phyloP scores from a whole-genome alignment of 2,888 invertebrate genomes.

The Pegoplata infirma region DNA sequence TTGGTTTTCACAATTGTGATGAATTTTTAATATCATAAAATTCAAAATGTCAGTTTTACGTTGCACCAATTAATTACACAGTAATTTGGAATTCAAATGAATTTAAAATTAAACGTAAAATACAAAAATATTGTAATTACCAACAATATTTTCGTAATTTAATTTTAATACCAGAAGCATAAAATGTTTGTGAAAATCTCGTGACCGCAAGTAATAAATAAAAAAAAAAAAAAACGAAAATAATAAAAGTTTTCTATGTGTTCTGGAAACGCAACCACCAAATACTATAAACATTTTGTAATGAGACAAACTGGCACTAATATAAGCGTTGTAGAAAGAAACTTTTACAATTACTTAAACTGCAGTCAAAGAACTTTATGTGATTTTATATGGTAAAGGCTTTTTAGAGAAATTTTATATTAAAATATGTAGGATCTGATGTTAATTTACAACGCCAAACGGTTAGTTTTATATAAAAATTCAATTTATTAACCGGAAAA shows the following conservation, averaged over 20 bases:
- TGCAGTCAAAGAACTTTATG: constrained; percentile 43
- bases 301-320: constrained; percentile 38
- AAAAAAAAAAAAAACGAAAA: no score
- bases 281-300: constrained; percentile 11
- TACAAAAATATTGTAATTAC: not conserved
- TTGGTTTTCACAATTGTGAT: not conserved
- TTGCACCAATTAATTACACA: not conserved
- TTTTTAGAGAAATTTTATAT: not conserved
- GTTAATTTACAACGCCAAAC: no score
- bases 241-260: not conserved
- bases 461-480: no score
- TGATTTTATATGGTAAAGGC: constrained; percentile 2
- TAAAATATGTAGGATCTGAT: not conserved
- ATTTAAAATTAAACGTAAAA: not conserved
- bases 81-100: not conserved
- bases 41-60: not conserved
- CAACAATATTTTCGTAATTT: not conserved
- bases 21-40: constrained; percentile 1
- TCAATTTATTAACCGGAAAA: no score
- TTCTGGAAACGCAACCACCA: not conserved
- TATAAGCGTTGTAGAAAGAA: constrained; percentile 11
- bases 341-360: constrained; percentile 32
- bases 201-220: constrained; percentile 45
- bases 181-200: constrained; percentile 8
- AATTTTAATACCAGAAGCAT: constrained; percentile 1